These are phyloP conservation scores for Amblyjoppa proteus DNA, from an alignment of 2,888 invertebrate genomes.

Conservation along the genomic window DNA sequence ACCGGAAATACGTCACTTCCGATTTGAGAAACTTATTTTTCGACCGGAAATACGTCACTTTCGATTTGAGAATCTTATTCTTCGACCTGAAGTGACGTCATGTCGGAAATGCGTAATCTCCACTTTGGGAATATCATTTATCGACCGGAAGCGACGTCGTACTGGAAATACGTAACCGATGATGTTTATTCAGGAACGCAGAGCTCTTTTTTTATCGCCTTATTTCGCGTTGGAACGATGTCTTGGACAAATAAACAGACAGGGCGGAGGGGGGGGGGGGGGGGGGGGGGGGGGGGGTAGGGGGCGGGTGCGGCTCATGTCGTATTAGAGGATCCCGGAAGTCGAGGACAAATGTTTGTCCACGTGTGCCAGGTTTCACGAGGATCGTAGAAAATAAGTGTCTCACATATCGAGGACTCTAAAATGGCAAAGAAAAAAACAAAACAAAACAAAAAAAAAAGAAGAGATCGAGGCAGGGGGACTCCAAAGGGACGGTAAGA, in stretches of 20 bases:
- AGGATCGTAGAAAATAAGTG: slow-evolving; percentile 1
- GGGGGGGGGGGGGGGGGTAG: background rate
- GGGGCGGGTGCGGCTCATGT: background rate
- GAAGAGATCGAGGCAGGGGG: background rate
- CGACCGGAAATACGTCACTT: too few relatives aligned
- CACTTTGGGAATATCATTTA: too few relatives aligned
- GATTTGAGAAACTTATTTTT: too few relatives aligned
- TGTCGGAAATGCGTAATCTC: too few relatives aligned
- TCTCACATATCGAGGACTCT: background rate
- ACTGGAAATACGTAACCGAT: too few relatives aligned
- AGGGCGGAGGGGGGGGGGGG: background rate
- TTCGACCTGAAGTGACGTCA: too few relatives aligned
- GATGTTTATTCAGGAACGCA: too few relatives aligned
- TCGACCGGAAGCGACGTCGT: too few relatives aligned
- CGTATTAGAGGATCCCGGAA: background rate
- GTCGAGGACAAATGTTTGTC: slow-evolving; percentile 3
- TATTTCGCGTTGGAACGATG: background rate
- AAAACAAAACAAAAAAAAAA: background rate
- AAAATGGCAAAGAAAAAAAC: background rate
- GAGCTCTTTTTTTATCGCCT: background rate
- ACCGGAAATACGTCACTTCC: too few relatives aligned
- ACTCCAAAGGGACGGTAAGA: background rate
- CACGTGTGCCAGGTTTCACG: background rate
- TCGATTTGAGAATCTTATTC: too few relatives aligned
- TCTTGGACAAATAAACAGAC: background rate